phyloP scores from a whole-genome alignment of 2,113 vertebrate genomes.

The Merops nubicus region DNA sequence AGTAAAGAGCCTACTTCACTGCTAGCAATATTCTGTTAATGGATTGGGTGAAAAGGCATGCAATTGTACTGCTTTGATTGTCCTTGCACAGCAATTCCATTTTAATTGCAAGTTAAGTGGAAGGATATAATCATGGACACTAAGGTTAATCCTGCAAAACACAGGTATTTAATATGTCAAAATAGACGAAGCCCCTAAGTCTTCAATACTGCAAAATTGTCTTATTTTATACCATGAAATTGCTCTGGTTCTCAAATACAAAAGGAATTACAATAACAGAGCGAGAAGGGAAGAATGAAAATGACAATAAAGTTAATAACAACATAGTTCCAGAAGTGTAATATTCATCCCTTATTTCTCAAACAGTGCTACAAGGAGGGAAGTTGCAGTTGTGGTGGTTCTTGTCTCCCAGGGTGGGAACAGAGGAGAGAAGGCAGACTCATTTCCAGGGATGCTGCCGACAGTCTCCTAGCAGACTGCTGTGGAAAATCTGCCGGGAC shows the following conservation, averaged over 20 bases:
- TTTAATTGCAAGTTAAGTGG: background rate
- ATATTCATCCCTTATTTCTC: background rate
- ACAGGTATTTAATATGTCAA: background rate
- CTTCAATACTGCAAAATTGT: background rate
- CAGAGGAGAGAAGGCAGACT: background rate
- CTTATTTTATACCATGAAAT: background rate
- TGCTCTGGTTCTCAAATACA: background rate
- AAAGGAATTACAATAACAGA: background rate
- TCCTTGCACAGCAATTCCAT: background rate
- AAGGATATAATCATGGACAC: background rate
- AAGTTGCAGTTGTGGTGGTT: background rate
- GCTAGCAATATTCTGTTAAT: background rate
- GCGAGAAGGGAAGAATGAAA: background rate
- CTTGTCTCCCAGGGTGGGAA: background rate
- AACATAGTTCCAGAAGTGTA: background rate
- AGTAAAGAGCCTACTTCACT: background rate
- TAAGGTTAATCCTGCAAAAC: background rate
- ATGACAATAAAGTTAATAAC: slow-evolving; percentile 19
- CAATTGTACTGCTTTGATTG: background rate
- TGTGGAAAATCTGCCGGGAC: background rate
- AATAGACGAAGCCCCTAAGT: background rate
- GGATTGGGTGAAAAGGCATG: background rate
- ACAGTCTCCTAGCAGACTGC: background rate
- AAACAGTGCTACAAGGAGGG: background rate
- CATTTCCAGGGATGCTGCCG: background rate